phyloP scores from a whole-genome alignment of 64 coral and sea anemone genomes.

The Astreopora myriophthalma region DNA sequence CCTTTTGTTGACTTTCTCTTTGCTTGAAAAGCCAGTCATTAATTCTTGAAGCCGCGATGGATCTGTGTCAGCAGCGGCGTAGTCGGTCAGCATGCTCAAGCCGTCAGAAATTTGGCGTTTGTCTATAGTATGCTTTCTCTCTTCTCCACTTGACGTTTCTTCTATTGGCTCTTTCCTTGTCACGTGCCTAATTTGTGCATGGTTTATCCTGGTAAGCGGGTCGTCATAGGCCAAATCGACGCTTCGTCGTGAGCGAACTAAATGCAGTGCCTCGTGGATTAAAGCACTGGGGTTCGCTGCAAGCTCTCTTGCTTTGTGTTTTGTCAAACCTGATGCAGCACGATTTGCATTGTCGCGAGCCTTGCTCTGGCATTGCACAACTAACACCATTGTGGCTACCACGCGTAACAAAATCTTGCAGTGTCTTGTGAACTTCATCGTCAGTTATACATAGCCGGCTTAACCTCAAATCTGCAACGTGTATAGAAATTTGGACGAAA shows the following conservation, averaged over 20 bases:
- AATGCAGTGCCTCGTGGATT: slow-evolving; percentile 9
- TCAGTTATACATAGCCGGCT: background rate
- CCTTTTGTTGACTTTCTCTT: background rate
- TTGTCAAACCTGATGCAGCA: background rate
- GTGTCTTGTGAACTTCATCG: background rate
- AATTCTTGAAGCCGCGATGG: background rate
- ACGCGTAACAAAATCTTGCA: background rate
- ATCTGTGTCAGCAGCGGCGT: background rate
- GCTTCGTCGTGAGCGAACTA: slow-evolving; percentile 7
- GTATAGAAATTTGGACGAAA: background rate
- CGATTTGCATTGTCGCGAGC: slow-evolving; percentile 1
- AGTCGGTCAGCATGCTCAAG: background rate
- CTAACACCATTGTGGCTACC: background rate
- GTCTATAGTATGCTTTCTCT: slow-evolving; percentile 22
- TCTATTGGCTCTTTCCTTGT: background rate
- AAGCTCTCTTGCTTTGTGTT: slow-evolving; percentile 16
- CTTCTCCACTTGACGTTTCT: background rate
- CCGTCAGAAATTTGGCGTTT: slow-evolving; percentile 33
- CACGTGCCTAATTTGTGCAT: background rate
- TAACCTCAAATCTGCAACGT: background rate
- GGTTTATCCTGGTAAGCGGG: background rate
- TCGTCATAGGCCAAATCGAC: slow-evolving; percentile 18
- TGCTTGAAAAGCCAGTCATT: background rate
- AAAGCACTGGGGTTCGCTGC: slow-evolving; percentile 8
- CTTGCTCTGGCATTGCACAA: background rate